Evolutionary conservation across 2,888 invertebrate species (phyloP), one percentile per base, ranked within the genome.

Genomic region (Caenorhabditis panamensis): DNA sequence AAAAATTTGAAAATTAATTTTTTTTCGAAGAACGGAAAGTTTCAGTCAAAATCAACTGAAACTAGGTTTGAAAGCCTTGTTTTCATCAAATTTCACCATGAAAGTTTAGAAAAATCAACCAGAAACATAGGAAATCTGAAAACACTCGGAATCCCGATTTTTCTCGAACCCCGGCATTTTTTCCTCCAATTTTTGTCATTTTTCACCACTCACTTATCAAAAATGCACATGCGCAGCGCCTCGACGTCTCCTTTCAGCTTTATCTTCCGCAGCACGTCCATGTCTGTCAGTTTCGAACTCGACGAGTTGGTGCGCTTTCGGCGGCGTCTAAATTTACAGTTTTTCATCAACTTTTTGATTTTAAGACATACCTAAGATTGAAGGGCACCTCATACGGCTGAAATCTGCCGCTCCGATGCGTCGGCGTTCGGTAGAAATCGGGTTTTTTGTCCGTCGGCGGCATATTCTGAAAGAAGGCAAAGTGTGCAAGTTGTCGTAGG

Each of bases 221-320:
- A 68, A 49, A 83, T 67, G 18, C 72, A 68, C 64, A 83, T 69
- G 77, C 62, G 79, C 26, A 82, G 62, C 22, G 81, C 51, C 18
- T 84, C 83, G 22, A 79, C 79, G 56, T 84, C 77, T 56, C 83
- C 82, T 58, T 79, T 79, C 59, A 79, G 51, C 16, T 58, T 51
- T 0, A 77, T 67, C 53, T 77, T 69, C 51, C 63, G 69, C 20
- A 69, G 37, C 63, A 58, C 20, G 4, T 75, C 66, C 16, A 75
- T 37, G 44, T 64, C 64, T 11, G 49, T 37, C 22, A 36, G 26
- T 11, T 58, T 64, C 16, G 58, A 58, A 16, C 1, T 28, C n/a
- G 49, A 24, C 20, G 37, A 11, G 13, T 49, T 75, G 2, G 31
- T 16, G n/a, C 37, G 3, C 53, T 75, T 75, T 24, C 79, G 79